Base-by-base conservation (phyloP, 2,113 vertebrate species). In the Lampris incognitus region DNA sequence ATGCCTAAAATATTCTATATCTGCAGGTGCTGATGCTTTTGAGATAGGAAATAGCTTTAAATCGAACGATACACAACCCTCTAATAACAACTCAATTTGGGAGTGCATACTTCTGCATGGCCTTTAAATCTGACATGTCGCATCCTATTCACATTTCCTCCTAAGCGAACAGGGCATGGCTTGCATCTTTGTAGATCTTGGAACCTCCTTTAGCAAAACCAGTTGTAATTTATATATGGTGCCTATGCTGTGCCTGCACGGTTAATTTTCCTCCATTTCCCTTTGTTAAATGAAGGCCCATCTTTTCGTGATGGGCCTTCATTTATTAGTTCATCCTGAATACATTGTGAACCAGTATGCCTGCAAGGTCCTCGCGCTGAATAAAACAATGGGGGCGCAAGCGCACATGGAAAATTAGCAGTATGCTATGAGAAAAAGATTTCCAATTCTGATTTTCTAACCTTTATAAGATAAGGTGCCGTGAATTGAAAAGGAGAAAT, bases 401-500 rank as follows among this genome's bases (percentile, higher is more conserved):
- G 66, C 74, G 75, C 79, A 68, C 63, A 68, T 1, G 52, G 83
- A 87, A 85, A 89, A 92, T 90, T 79, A 90, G 83, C 66, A 86
- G 81, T 83, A 75, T 84, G 84, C 81, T 88, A 91, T 91, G 89
- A 91, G 73, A 88, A 78, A 46, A 66, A 71, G 75, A 66, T 82
- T 58, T 88, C 85, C 81, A 79, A 77, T 84, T 90, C 78, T 83
- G 77, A 59, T 85, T 86, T 73, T 85, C 79, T 89, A 92, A 91
- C 92, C 90, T 92, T 92, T 87, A 81, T 85, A 61, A 87, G 89
- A 83, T 64, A 84, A 91, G 91, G 85, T 79, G 81, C 79, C 80
- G 89, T 85, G 89, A 93, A 92, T 86, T 90, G 91, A 88, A 90
- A 91, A 88, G 84, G 85, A 86, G 82, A 92, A 93, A 94, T 94